Base-by-base conservation (phyloP, 2,113 vertebrate species). In the Mirza zaza region DNA sequence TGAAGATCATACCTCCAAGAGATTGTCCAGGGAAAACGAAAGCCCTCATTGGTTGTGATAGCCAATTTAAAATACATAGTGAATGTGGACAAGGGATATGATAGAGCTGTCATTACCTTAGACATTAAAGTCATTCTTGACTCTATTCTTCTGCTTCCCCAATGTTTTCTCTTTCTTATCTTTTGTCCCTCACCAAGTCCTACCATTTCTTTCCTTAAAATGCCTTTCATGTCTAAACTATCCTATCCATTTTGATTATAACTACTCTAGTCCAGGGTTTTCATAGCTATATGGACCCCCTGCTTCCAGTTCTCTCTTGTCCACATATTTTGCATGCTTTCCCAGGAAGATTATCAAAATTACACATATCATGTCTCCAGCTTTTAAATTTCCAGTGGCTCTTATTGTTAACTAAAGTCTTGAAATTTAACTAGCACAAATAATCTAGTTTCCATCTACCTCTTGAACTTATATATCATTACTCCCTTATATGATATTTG, bases 341-440 rank as follows among this genome's bases (percentile, higher is more conserved):
- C 68, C 48, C 36, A 59, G 21, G 13, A 9, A 93, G 8, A 91
- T 88, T 85, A 75, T 91, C 39, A 57, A 93, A 91, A 79, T 45
- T 95, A 91, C 5, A 61, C 2, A 68, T 55, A 39, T 55, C 57
- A 70, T 42, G 13, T 57, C n/a, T 65, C 25, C 34, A 86, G 52
- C 2, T 82, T 94, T 94, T 86, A 89, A 91, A 68, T 81, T 92
- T 84, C 82, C 48, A 88, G 65, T 48, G 57, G 42, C 10, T 90
- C 27, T 94, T 83, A 48, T 6, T 70, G 29, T 52, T 80, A 73
- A 76, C 71, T 67, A 27, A 91, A 67, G 91, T 77, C 39, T 68
- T 96, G 86, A 91, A 86, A 79, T 59, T 34, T 52, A 94, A 29
- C 55, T 42, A 79, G 45, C 6, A 86, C 48, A 59, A 81, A 90